Base-by-base conservation (phyloP, 2,888 invertebrate genomes). In the Leistus spinibarbis region DNA sequence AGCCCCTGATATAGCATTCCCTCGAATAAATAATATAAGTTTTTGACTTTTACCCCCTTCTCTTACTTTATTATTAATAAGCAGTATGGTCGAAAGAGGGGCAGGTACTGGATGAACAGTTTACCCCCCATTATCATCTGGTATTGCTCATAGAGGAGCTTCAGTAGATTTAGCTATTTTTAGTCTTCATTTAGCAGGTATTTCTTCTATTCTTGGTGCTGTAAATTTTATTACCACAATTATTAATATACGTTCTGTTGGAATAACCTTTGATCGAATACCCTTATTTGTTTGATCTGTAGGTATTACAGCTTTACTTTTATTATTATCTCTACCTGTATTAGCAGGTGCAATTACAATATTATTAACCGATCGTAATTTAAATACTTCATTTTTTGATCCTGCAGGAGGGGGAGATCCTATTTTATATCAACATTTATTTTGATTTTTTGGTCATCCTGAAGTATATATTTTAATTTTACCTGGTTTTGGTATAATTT, bases 401-500 rank as follows among this genome's bases (percentile, higher is more conserved):
- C 93, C 93, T 0, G 88, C 90, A 0, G 93, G 93, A 77, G 94
- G 94, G 24, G 95, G 94, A 70, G 94, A 95, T 73, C 94, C 93
- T 1, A 90, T 95, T 86, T 80, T 95, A 79, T 94, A 92, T 71
- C 93, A 94, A 90, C 93, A 95, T 84, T 86, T 94, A 89, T 94
- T 95, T 87, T 95, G 94, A 91, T 95, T 95, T 87, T 95, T 95
- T 89, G 94, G 94, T 0, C 94, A 95, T 73, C 94, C 94, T 9
- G 94, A 95, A 90, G 93, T 95, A 77, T 95, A 95, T 86, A 93
- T 94, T 92, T 86, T 94, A 88, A 94, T 94, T 91, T 82, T 94
- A 80, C 93, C 93, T 0, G 93, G 91, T 85, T 94, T 95, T 88
- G 93, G 94, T 0, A 89, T 94, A 88, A 91, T 94, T 84, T 93